Evolutionary conservation across 2,797 vertebrate species (phyloP), one percentile per base, ranked within the genome.

Genomic region (Poliocrania exsul): DNA sequence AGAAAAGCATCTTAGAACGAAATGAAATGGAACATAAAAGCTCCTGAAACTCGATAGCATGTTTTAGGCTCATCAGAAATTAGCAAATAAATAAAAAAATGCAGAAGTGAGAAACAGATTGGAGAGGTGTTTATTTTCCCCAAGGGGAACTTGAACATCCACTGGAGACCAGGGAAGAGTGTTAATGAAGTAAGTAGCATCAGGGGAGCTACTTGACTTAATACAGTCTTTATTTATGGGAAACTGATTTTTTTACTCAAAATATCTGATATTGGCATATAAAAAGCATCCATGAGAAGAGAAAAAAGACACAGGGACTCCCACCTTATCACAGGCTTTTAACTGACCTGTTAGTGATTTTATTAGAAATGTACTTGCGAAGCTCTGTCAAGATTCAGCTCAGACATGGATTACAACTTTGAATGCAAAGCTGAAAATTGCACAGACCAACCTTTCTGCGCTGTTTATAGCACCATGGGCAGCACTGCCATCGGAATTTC

Each of bases 81-180:
- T 47, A 91, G 38, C 29, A 93, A 92, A 91, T 64, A 90, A 83
- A 86, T 81, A 57, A 81, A 81, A 66, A 91, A 94, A 46, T 10
- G 13, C 19, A 25, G 70, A 92, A 19, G 47, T 0, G 4, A 75
- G 73, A 93, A 95, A 62, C 54, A 88, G 31, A 56, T 83, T 95
- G 86, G 50, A 88, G 62, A 90, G 51, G 47, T 88, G 54, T 86
- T 96, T 95, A 37, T 95, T 92, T 94, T 91, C 80, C 77, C 88
- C 37, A 70, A 61, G 72, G 91, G 92, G 54, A 74, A 42, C 38
- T 78, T 51, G 75, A 94, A 75, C 47, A 92, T 84, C 33, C 80
- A 47, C 65, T 86, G 82, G 80, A 92, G 70, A 92, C 66, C 90
- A 74, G 25, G 42, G 54, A 81, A 72, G 65, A 84, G 70, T 70